phyloP scores from a whole-genome alignment of 2,797 vertebrate genomes.

The Hypotaenidia okinawae region DNA sequence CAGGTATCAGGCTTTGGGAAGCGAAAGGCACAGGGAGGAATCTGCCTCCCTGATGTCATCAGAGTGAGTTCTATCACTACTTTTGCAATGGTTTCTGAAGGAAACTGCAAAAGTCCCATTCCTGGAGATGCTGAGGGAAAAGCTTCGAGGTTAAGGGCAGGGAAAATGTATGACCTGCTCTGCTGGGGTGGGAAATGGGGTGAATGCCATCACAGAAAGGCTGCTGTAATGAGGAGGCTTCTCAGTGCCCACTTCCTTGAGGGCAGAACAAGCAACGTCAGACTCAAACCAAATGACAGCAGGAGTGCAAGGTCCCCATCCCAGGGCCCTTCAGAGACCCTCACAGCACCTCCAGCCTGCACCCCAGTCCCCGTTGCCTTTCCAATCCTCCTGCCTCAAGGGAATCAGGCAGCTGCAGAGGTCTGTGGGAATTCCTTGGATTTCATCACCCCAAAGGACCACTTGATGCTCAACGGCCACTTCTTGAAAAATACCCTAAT shows the following conservation, averaged over 20 bases:
- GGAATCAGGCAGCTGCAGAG: neutral
- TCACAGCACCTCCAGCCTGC: neutral
- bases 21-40: neutral
- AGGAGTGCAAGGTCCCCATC: neutral
- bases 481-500: neutral
- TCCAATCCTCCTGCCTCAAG: neutral
- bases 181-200: neutral
- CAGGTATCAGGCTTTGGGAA: neutral
- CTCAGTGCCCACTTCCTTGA: neutral
- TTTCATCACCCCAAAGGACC: neutral
- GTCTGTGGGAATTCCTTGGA: neutral
- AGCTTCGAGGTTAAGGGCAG: neutral
- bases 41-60: neutral
- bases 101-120: neutral
- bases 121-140: neutral
- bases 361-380: neutral
- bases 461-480: neutral
- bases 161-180: neutral
- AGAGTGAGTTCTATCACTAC: neutral
- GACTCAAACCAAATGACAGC: neutral
- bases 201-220: neutral
- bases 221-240: neutral
- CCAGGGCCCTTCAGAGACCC: neutral
- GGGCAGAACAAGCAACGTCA: neutral
- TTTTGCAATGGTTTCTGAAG: neutral